A percentile compares a stretch with the other conserved stretches of the same genome.
Evolutionary conservation across 2,888 invertebrate species (phyloP).

Genomic region (Minunthozetes semirufus): DNA sequence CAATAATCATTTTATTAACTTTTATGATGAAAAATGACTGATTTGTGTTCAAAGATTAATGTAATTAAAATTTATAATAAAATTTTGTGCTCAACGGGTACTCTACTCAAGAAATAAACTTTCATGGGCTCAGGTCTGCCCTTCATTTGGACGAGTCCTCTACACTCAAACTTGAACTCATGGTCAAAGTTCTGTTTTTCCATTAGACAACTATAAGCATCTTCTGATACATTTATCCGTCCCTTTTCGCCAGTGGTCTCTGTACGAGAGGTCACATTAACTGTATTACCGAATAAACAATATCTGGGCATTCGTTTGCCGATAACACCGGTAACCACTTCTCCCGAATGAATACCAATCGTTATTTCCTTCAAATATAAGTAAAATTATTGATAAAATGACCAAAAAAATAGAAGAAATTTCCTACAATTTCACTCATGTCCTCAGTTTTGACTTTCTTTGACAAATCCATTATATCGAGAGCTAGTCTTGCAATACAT

Average conservation of each 20-base stretch:
- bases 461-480: slow-evolving; percentile 92
- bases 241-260: slow-evolving; percentile 86
- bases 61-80: background rate
- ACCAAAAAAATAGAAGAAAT: background rate
- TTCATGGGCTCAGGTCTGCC: slow-evolving; percentile 90
- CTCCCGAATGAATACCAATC: slow-evolving; percentile 87
- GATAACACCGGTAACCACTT: slow-evolving; percentile 88
- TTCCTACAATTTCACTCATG: slow-evolving; percentile 53
- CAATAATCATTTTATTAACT: too few species aligned
- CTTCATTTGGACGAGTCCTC: slow-evolving; percentile 85
- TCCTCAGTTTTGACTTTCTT: slow-evolving; percentile 75
- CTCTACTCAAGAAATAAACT: slow-evolving; percentile 68
- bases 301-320: slow-evolving; percentile 82
- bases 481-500: slow-evolving; percentile 77
- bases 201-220: slow-evolving; percentile 77
- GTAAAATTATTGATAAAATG: background rate
- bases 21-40: background rate
- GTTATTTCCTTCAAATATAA: slow-evolving; percentile 65
- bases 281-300: slow-evolving; percentile 87
- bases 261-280: slow-evolving; percentile 83
- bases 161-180: slow-evolving; percentile 72
- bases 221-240: slow-evolving; percentile 82
- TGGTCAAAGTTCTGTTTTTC: slow-evolving; percentile 74
- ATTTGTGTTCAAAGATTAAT: background rate
- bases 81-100: background rate